Evolutionary conservation across 2,113 vertebrate species (phyloP).

Genomic region (Psettodes erumei): DNA sequence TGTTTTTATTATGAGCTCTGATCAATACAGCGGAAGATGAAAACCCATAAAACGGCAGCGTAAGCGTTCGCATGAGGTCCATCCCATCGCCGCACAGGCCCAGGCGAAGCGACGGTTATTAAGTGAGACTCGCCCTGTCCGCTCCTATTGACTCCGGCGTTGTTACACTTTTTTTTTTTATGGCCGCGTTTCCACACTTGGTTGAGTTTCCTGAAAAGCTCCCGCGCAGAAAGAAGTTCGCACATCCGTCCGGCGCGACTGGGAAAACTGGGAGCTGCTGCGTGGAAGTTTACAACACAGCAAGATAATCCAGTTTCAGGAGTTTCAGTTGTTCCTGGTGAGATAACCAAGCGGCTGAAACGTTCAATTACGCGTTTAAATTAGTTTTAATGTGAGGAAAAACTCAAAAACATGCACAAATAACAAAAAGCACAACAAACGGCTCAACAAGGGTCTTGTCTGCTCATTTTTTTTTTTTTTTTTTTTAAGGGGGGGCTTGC

Average conservation of each 20-base stretch:
- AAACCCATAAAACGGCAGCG: background rate
- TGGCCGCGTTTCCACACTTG: too few species aligned
- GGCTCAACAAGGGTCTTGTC: background rate
- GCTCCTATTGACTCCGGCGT: too few species aligned
- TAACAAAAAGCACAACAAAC: background rate
- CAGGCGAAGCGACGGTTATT: background rate
- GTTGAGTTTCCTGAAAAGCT: too few species aligned
- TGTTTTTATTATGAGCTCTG: background rate
- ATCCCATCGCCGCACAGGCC: background rate
- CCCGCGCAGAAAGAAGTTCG: too few species aligned
- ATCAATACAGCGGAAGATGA: background rate
- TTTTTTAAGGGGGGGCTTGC: background rate
- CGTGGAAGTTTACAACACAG: too few species aligned
- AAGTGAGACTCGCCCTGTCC: too few species aligned
- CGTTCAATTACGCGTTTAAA: background rate
- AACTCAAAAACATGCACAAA: background rate
- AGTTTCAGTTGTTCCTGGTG: background rate
- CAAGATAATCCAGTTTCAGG: too few species aligned
- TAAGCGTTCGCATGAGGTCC: background rate
- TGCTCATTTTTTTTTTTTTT: background rate
- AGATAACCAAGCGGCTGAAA: background rate
- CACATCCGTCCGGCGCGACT: too few species aligned
- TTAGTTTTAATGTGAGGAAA: background rate
- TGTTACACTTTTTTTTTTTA: too few species aligned
- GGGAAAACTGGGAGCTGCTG: too few species aligned